A percentile compares a stretch with the other conserved stretches of the same genome.
Evolutionary conservation across 1,140 invertebrate species (phyloP).

Genomic region (Telenomus remus): DNA sequence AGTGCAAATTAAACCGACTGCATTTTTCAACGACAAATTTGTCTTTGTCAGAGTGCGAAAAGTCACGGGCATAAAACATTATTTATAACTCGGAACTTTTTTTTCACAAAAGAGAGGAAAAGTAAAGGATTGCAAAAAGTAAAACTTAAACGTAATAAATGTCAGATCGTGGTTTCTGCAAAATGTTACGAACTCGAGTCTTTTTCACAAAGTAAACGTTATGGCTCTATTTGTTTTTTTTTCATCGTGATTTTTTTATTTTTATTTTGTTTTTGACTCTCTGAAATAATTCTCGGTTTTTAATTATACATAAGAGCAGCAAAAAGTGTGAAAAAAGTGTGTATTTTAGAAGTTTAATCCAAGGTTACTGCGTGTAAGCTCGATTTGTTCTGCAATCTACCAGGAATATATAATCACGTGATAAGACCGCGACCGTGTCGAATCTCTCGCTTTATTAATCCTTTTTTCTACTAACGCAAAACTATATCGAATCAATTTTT

Average conservation of each 20-base stretch:
- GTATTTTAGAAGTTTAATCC: not conserved
- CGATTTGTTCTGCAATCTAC: conserved; percentile 52
- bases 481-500: too few relatives aligned
- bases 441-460: conserved; percentile 28
- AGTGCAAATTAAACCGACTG: not conserved
- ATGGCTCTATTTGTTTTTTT: too few relatives aligned
- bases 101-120: not conserved
- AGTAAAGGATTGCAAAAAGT: not conserved
- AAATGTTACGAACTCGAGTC: too few relatives aligned
- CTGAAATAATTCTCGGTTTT: too few relatives aligned
- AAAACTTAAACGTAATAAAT: too few relatives aligned
- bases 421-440: conserved; percentile 46
- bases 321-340: too few relatives aligned
- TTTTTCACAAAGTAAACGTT: too few relatives aligned
- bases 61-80: not conserved
- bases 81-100: not conserved
- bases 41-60: too few relatives aligned
- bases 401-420: conserved; percentile 22
- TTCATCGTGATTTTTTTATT: too few relatives aligned
- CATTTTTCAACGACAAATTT: not conserved
- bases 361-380: conserved; percentile 27
- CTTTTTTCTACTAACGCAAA: conserved; percentile 14
- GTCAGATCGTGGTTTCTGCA: too few relatives aligned
- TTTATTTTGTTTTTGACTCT: too few relatives aligned
- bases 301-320: too few relatives aligned